Evolutionary conservation across 1,140 invertebrate species (phyloP), one percentile per base, ranked within the genome.

Genomic region (Diachasmimorpha longicaudata): DNA sequence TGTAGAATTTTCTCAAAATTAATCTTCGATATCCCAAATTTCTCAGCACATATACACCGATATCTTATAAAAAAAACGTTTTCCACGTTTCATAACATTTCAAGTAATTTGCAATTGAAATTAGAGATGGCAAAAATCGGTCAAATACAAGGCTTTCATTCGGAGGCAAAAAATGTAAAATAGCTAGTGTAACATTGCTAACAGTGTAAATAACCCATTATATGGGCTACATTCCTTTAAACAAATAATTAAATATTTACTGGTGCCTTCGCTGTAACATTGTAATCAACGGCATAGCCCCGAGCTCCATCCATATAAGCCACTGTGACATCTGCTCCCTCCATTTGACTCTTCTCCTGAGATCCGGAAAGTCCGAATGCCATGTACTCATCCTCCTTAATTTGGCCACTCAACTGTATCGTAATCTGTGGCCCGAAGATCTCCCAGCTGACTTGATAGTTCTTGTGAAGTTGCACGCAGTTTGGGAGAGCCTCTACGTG

Each of bases 361-460:
- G 93, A 93, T 31, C 95, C 96, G 39, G 96, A 96, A 16, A 97
- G 85, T 42, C 96, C 96, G 86, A 97, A 97, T 16, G 95, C 93
- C 91, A 97, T 93, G 85, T 97, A 98, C 77, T 96, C 95, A 80
- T 94, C 89, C 80, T 94, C 92, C 86, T 86, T 81, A 91, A 94
- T 91, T 90, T 94, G 92, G n/a, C 93, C 96, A n/a, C 94, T 92
- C 6, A 98, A 87, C 87, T 97, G 93, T 72, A 98, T 92, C 0
- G 96, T 97, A 67, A 98, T 93, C 84, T 95, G 93, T n/a, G 93
- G 94, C 0, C 96, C 95, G 84, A 96, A 96, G 4, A 97, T 93
- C 84, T 97, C 95, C 96, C 96, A 98, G 10, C 93, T 93, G 3
- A 97, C 91, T 90, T 96, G 95, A 71, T 94, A 89, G 80, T 95